Evolutionary conservation across 2,113 vertebrate species (phyloP).

Genomic region (Trinectes maculatus): DNA sequence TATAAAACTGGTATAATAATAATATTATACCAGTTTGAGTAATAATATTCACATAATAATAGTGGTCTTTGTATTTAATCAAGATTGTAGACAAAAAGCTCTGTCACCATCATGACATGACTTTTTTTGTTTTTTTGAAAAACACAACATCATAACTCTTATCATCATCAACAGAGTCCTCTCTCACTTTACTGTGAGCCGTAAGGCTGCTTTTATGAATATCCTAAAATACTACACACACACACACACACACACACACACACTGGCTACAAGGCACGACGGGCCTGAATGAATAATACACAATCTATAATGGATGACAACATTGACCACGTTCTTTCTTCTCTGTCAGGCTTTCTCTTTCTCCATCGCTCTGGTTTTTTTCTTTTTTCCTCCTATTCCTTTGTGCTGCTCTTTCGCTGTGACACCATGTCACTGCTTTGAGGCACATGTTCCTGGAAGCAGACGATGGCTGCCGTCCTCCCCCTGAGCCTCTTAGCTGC

Average conservation of each 20-base stretch:
- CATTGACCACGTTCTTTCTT: slow-evolving; percentile 66
- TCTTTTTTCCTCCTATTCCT: slow-evolving; percentile 13
- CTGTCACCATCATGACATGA: background rate
- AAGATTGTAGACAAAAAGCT: no score
- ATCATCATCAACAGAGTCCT: background rate
- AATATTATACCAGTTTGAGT: no score
- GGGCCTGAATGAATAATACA: slow-evolving; percentile 71
- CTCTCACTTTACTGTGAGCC: slow-evolving; percentile 28
- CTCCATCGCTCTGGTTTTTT: background rate
- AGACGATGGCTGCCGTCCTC: slow-evolving; percentile 66
- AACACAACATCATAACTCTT: no score
- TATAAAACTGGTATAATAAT: no score
- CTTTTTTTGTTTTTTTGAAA: no score
- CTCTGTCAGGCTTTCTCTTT: slow-evolving; percentile 5
- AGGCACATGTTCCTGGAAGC: slow-evolving; percentile 71
- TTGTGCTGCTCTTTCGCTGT: slow-evolving; percentile 43
- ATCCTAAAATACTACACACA: slow-evolving; percentile 68
- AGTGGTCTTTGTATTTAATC: no score
- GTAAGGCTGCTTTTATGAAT: slow-evolving; percentile 36
- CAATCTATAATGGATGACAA: slow-evolving; percentile 75
- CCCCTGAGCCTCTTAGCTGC: slow-evolving; percentile 73
- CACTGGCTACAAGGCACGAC: slow-evolving; percentile 56
- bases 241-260: no score
- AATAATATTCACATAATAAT: no score
- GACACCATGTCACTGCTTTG: slow-evolving; percentile 72